phyloP scores from a whole-genome alignment of 1,140 invertebrate species.

The Ips typographus region DNA sequence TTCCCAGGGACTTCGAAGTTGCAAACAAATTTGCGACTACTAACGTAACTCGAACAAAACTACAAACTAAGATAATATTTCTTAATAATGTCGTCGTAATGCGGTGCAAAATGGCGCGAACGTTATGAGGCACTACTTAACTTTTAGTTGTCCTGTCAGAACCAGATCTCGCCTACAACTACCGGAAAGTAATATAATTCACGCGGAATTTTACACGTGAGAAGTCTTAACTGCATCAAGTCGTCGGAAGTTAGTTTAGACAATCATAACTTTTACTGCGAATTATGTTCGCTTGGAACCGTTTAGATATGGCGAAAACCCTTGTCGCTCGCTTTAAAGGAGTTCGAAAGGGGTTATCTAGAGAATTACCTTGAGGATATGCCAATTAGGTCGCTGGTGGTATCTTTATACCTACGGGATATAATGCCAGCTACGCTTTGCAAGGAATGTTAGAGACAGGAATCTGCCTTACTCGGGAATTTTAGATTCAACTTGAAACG shows the following conservation, averaged over 20 bases:
- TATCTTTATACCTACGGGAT: neutral
- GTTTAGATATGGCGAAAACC: neutral
- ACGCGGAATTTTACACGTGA: conserved; percentile 22
- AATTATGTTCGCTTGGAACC: conserved; percentile 7
- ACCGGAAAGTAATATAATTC: conserved; percentile 23
- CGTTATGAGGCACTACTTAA: conserved; percentile 14
- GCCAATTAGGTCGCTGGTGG: neutral
- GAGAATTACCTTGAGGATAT: conserved; percentile 4
- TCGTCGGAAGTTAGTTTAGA: conserved; percentile 23
- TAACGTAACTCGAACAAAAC: conserved; percentile 16
- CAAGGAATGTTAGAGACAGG: too few relatives aligned
- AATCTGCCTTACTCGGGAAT: too few relatives aligned
- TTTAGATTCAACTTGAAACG: too few relatives aligned
- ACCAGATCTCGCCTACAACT: conserved; percentile 18
- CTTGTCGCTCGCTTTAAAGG: conserved; percentile 5
- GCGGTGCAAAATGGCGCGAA: conserved; percentile 20
- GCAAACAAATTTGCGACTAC: conserved; percentile 16
- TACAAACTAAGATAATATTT: conserved; percentile 20
- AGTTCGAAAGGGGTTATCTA: neutral
- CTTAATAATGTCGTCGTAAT: conserved; percentile 22
- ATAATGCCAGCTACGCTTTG: too few relatives aligned
- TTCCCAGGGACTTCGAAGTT: neutral
- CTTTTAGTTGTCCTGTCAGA: conserved; percentile 22
- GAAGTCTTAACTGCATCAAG: conserved; percentile 16
- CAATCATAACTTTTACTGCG: conserved; percentile 23